Percentiles rank a stretch among this genome's conserved stretches.
Evolutionary conservation across 2,888 invertebrate species (phyloP).

Genomic region (Rhogogaster chlorosoma): DNA sequence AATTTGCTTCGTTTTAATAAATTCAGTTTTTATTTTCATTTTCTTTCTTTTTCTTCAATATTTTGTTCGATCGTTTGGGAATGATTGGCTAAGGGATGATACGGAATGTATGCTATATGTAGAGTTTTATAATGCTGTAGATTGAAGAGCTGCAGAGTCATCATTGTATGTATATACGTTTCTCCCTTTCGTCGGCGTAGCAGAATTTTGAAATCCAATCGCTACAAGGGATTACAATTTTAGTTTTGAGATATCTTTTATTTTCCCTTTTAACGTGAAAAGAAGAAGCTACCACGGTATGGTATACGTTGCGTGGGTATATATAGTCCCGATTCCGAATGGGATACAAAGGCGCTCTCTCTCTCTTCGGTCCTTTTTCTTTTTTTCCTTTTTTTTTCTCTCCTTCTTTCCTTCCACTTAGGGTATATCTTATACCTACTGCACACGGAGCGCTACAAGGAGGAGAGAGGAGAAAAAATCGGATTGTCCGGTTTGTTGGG

Average conservation of each 20-base stretch:
- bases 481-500: slow-evolving; percentile 71
- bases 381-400: neutral
- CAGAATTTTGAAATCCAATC: slow-evolving; percentile 60
- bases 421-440: neutral
- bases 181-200: neutral
- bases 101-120: too few species aligned
- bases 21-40: neutral
- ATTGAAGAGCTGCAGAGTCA: neutral
- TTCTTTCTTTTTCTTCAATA: neutral
- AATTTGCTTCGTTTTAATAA: too few species aligned
- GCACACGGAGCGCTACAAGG: neutral
- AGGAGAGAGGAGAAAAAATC: slow-evolving; percentile 58
- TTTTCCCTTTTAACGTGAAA: slow-evolving; percentile 7
- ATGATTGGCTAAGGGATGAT: too few species aligned
- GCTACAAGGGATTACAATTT: slow-evolving; percentile 63
- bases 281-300: neutral
- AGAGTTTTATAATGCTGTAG: too few species aligned
- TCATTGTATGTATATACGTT: neutral
- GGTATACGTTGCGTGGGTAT: neutral
- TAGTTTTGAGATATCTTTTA: slow-evolving; percentile 52
- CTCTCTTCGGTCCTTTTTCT: neutral
- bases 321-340: neutral
- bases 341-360: slow-evolving; percentile 1
- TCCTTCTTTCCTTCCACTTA: neutral
- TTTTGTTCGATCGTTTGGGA: too few species aligned